Evolutionary conservation across 2,888 invertebrate species (phyloP), one percentile per base, ranked within the genome.

Genomic region (Abrostola triplasia): DNA sequence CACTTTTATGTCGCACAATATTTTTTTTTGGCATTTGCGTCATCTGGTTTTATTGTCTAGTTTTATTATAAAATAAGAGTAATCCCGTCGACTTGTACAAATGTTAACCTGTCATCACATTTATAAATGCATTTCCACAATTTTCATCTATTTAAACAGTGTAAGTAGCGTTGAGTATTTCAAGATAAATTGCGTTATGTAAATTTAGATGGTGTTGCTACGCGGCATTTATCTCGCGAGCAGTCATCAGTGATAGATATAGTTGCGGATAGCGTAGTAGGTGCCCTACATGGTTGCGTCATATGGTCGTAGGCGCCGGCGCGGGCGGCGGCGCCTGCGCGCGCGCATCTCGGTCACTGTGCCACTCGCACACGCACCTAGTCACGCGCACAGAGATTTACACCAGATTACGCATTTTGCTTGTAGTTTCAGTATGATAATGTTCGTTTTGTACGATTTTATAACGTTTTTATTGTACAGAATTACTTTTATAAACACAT

Each of bases 341-440:
- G 69, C 76, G 81, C 81, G 83, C 83, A 88, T 83, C 73, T 88
- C 89, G 91, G 91, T 91, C 91, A 90, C 83, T 89, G 87, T 87
- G 90, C 84, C 91, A 84, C 76, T 74, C 80, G 78, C 80, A 83
- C 85, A 81, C 84, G 85, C 81, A 83, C 68, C 81, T 80, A 83
- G 81, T 86, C 88, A 87, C 84, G 87, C 84, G 86, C 76, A 60
- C 68, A 59, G 65, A 61, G 67, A 80, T 79, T 73, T 71, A 73
- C 68, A 70, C 73, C 50, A 77, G 64, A 75, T 70, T 73, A 75
- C 77, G 53, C 69, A 69, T 73, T 70, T 67, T 64, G 66, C 64
- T 70, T 59, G 51, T 64, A 57, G 48, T 64, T 63, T 51, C 59
- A 67, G 51, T 47, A 59, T 61, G 37, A 73, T 59, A 62, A 48